A percentile compares a stretch with the other conserved stretches of the same genome.
Evolutionary conservation across 2,113 vertebrate species (phyloP).

Genomic region (Perca fluviatilis): DNA sequence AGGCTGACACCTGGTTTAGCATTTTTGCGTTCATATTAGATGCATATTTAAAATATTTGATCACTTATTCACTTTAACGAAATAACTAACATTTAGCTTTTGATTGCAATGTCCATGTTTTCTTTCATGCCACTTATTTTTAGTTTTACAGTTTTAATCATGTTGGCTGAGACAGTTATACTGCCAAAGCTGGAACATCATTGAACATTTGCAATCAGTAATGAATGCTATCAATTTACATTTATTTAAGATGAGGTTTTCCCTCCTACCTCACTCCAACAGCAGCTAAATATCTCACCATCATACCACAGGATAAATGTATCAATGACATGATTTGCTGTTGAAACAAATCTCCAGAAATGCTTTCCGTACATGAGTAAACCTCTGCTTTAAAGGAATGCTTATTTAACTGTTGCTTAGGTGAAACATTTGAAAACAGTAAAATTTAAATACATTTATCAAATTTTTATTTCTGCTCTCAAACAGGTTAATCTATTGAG

Average conservation of each 20-base stretch:
- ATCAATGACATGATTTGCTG: not conserved
- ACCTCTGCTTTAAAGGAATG: not conserved
- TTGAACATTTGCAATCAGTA: not conserved
- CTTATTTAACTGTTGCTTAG: not conserved
- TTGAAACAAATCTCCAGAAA: not conserved
- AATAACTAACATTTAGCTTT: too few species aligned
- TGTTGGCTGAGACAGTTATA: too few species aligned
- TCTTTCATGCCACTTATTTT: too few species aligned
- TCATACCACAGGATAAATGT: not conserved
- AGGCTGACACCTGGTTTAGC: not conserved
- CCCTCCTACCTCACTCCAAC: not conserved
- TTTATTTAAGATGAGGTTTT: not conserved
- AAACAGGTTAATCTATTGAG: not conserved
- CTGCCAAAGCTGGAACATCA: not conserved
- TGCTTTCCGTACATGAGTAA: not conserved
- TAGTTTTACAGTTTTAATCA: too few species aligned
- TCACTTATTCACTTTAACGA: too few species aligned
- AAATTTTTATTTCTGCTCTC: not conserved
- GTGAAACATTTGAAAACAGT: not conserved
- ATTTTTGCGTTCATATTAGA: not conserved
- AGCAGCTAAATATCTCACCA: too few species aligned
- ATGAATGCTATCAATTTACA: not conserved
- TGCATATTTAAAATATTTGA: too few species aligned
- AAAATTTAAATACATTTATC: slow-evolving; percentile 8
- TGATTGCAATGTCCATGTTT: too few species aligned